Evolutionary conservation across 2,888 invertebrate species (phyloP), one percentile per base, ranked within the genome.

Genomic region (Terebella lapidaria): DNA sequence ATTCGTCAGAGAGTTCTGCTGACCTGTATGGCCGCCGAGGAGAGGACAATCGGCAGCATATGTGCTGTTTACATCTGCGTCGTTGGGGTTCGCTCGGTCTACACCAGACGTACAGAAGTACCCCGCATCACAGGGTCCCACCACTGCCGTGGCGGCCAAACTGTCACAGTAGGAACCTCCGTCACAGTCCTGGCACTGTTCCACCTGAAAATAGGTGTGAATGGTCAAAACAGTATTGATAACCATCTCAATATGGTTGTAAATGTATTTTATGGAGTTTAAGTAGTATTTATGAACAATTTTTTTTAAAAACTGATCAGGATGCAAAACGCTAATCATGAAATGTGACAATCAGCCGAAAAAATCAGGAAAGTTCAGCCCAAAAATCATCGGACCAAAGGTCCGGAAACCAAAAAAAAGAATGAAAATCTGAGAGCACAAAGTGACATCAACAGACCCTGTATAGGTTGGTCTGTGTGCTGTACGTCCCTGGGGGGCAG

Each of bases 91-190:
- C 4, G 74, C 66, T 42, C 73, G 57, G 62, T 76, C 76, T 1
- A 77, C 75, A 3, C 78, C 78, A 2, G 73, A 72, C 65, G 75
- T 71, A 62, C 78, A 78, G 67, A 71, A 77, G 60, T 76, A 72
- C 0, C 78, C 78, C 1, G 74, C 70, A 27, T 59, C 61, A 63
- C 78, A 78, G 2, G 54, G 64, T 4, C 71, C 76, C 0, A 74
- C 74, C 26, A 68, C 62, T 3, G 66, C 64, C 1, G 73, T 75
- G 61, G 74, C 73, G 4, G 70, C 72, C 58, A 70, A 71, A 47
- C 56, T 49, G 42, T 49, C 59, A 25, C 59, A 59, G 49, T 59
- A 59, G 5, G 10, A 24, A 2, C 76, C 75, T 15, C 71, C 75
- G 29, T 71, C 70, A 69, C 78, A 78, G 60, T 76, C 75, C 22